Percentiles rank a stretch among this genome's conserved stretches.
Conservation (phyloP, 92 coral and sea anemone species). For the Porites rus region DNA sequence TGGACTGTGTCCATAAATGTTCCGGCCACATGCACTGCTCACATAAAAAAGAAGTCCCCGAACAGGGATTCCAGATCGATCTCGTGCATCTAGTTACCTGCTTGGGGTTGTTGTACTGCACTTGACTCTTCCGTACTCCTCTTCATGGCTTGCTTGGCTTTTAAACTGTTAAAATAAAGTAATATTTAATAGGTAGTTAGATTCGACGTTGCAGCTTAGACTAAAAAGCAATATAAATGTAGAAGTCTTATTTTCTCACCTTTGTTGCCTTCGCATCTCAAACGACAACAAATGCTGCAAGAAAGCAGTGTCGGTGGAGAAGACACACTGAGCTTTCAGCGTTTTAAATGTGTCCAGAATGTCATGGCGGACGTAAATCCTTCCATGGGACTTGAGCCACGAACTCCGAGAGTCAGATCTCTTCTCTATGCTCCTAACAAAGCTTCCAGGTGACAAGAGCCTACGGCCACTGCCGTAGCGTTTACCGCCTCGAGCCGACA, state of each 20-base stretch:
- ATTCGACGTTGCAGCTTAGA: not conserved
- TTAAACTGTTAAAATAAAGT: not conserved
- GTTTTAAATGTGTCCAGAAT: not conserved
- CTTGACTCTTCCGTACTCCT: not conserved
- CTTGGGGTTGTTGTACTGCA: not conserved
- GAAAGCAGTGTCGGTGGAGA: not conserved
- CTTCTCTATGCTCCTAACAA: not conserved
- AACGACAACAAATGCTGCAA: not conserved
- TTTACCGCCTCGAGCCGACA: slow-evolving; percentile 4
- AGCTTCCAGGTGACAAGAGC: slow-evolving; percentile 7
- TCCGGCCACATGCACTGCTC: slow-evolving; percentile 5
- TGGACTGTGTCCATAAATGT: not conserved
- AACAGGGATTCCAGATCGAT: not conserved
- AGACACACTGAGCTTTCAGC: not conserved
- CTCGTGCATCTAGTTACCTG: not conserved
- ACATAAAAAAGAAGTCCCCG: not conserved
- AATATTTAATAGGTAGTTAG: not conserved
- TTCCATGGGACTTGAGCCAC: not conserved
- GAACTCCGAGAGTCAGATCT: not conserved
- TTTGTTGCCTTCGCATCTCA: slow-evolving; percentile 3
- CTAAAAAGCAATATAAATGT: not conserved
- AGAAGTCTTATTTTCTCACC: not conserved
- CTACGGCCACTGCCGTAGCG: slow-evolving; percentile 7
- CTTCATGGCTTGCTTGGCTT: not conserved
- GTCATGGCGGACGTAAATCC: not conserved